Conservation (phyloP, 1,140 invertebrate species). For the Cylas formicarius region DNA sequence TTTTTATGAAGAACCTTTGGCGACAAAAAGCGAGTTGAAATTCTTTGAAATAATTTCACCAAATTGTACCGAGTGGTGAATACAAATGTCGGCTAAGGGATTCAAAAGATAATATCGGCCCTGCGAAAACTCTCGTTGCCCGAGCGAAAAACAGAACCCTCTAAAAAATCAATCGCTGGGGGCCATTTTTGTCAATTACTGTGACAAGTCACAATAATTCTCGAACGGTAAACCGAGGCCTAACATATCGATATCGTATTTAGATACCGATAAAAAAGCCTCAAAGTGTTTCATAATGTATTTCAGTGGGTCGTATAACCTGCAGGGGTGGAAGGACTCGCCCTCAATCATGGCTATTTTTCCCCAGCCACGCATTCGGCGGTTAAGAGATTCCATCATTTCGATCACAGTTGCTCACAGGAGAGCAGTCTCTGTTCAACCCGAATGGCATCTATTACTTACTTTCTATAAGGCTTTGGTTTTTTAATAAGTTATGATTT, state of each 20-base stretch:
- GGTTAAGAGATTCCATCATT: conserved; percentile 45
- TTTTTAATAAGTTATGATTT: no score
- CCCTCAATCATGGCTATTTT: conserved; percentile 44
- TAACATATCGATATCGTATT: conserved; percentile 40
- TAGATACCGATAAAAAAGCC: conserved; percentile 42
- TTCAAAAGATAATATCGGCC: no score
- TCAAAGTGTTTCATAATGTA: conserved; percentile 42
- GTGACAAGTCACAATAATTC: conserved; percentile 31
- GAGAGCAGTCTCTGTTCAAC: conserved; percentile 39
- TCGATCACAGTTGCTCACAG: conserved; percentile 41
- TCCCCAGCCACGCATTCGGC: conserved; percentile 41
- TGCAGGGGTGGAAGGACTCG: conserved; percentile 32
- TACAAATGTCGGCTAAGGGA: no score
- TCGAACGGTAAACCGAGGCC: conserved; percentile 21
- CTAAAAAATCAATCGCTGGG: conserved; percentile 8
- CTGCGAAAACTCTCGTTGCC: no score
- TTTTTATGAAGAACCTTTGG: no score
- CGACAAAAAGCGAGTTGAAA: no score
- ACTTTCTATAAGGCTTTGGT: no score
- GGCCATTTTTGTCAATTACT: conserved; percentile 24
- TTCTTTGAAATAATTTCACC: no score
- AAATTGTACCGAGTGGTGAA: no score
- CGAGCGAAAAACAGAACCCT: not conserved
- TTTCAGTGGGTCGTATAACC: conserved; percentile 25
- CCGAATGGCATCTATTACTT: conserved; percentile 38